Percentiles rank a stretch among this genome's conserved stretches.
These are phyloP conservation scores for Catostomus latipinnis DNA, from an alignment of 2,797 vertebrate species.

Conservation along the genomic window DNA sequence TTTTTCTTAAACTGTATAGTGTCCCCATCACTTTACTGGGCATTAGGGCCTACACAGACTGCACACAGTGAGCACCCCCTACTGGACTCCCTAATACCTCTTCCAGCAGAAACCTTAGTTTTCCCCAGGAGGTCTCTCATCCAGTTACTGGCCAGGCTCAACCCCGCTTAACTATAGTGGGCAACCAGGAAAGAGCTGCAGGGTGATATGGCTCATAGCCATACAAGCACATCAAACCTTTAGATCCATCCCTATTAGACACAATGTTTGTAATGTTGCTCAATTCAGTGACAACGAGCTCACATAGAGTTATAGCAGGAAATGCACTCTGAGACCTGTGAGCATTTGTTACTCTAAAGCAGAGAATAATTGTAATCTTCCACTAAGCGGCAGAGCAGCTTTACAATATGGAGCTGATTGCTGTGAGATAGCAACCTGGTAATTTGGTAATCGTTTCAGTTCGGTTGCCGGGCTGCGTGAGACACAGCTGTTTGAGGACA, in stretches of 20 bases:
- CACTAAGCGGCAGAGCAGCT: slow-evolving; percentile 19
- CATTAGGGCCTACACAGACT: too few relatives aligned
- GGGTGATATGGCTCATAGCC: too few relatives aligned
- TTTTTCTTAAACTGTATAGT: background rate
- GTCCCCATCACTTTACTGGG: too few relatives aligned
- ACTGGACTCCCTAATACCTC: too few relatives aligned
- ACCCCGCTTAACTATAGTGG: too few relatives aligned
- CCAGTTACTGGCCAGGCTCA: too few relatives aligned
- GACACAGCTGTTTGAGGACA: slow-evolving; percentile 10
- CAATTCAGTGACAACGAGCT: slow-evolving; percentile 1
- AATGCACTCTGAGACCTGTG: slow-evolving; percentile 18
- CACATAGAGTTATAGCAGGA: background rate
- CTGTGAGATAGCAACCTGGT: slow-evolving; percentile 31
- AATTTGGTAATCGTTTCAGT: slow-evolving; percentile 45
- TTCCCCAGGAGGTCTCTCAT: too few relatives aligned
- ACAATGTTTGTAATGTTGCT: slow-evolving; percentile 37
- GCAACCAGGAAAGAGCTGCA: too few relatives aligned
- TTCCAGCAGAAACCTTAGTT: too few relatives aligned
- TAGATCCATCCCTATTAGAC: background rate
- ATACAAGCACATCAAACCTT: background rate
- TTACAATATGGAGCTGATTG: slow-evolving; percentile 59
- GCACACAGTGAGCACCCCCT: too few relatives aligned
- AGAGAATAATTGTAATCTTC: slow-evolving; percentile 60
- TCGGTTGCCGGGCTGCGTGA: background rate
- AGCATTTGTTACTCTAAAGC: slow-evolving; percentile 45